Conservation (phyloP, 2,888 invertebrate genomes). For the Luffia ferchaultella region DNA sequence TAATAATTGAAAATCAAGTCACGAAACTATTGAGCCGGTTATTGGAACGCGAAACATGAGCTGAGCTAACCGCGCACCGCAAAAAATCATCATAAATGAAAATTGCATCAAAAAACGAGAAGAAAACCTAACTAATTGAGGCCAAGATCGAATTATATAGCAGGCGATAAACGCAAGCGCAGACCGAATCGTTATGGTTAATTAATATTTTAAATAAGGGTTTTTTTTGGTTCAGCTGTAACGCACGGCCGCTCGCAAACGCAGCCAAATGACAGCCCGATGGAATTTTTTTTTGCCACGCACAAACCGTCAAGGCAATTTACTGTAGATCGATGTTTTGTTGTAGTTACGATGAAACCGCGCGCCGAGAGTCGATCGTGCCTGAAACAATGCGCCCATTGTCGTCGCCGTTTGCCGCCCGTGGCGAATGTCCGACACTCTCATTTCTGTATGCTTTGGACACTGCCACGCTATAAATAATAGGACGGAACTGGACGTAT, state of each 20-base stretch:
- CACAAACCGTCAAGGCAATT: constrained; percentile 5
- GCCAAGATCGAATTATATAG: constrained; percentile 34
- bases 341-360: constrained; percentile 37
- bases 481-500: background rate
- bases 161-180: constrained; percentile 36
- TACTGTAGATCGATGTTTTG: constrained; percentile 22
- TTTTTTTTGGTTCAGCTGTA: constrained; percentile 31
- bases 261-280: background rate
- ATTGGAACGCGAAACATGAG: constrained; percentile 3
- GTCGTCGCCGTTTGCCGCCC: constrained; percentile 52
- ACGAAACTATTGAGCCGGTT: constrained; percentile 3
- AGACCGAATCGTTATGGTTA: constrained; percentile 36
- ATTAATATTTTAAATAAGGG: constrained; percentile 51
- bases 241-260: constrained; percentile 9
- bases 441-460: constrained; percentile 37
- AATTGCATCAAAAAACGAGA: constrained; percentile 38
- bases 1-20: background rate
- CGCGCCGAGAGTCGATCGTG: constrained; percentile 35
- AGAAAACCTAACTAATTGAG: constrained; percentile 42
- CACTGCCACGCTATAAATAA: background rate
- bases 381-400: constrained; percentile 50
- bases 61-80: constrained; percentile 10
- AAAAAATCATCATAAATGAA: constrained; percentile 50
- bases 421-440: constrained; percentile 35
- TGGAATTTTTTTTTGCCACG: background rate